Evolutionary conservation across 2,797 vertebrate genomes (phyloP).

Genomic region (Enteromius unitaeniatus): DNA sequence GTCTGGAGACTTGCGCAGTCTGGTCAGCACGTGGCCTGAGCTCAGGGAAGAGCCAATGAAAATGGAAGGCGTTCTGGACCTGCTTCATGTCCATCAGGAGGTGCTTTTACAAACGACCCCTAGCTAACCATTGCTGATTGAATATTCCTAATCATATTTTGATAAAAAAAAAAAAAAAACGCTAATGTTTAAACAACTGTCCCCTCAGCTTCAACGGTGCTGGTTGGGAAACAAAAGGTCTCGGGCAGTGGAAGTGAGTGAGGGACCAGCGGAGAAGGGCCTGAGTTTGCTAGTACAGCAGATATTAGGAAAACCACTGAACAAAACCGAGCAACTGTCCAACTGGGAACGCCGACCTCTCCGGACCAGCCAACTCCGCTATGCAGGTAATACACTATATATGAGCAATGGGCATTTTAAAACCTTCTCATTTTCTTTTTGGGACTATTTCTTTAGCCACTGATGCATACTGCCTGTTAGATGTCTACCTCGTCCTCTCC

Average conservation of each 20-base stretch:
- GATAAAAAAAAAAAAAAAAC: background rate
- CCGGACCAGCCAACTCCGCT: slow-evolving; percentile 83
- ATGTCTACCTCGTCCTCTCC: slow-evolving; percentile 79
- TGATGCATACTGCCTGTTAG: slow-evolving; percentile 88
- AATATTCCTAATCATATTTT: background rate
- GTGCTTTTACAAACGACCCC: slow-evolving; percentile 65
- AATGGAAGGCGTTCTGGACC: slow-evolving; percentile 79
- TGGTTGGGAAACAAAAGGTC: slow-evolving; percentile 45
- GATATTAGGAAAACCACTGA: slow-evolving; percentile 84
- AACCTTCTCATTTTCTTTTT: slow-evolving; percentile 1
- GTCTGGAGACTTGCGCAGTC: slow-evolving; percentile 82
- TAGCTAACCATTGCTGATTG: background rate
- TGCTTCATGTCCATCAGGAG: slow-evolving; percentile 81
- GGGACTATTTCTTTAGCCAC: slow-evolving; percentile 71
- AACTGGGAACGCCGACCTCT: slow-evolving; percentile 90
- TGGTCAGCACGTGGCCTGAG: slow-evolving; percentile 76
- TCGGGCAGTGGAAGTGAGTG: slow-evolving; percentile 70
- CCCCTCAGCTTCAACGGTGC: slow-evolving; percentile 70
- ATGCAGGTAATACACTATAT: slow-evolving; percentile 79
- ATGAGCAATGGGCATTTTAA: background rate
- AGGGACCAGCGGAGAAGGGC: slow-evolving; percentile 76
- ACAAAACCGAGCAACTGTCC: slow-evolving; percentile 89
- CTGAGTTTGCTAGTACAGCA: slow-evolving; percentile 88
- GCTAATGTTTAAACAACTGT: background rate
- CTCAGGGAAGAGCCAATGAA: slow-evolving; percentile 74